Percentiles rank a stretch among this genome's conserved stretches.
phyloP scores from a whole-genome alignment of 2,113 vertebrate genomes.

The Dipodomys stephensi region DNA sequence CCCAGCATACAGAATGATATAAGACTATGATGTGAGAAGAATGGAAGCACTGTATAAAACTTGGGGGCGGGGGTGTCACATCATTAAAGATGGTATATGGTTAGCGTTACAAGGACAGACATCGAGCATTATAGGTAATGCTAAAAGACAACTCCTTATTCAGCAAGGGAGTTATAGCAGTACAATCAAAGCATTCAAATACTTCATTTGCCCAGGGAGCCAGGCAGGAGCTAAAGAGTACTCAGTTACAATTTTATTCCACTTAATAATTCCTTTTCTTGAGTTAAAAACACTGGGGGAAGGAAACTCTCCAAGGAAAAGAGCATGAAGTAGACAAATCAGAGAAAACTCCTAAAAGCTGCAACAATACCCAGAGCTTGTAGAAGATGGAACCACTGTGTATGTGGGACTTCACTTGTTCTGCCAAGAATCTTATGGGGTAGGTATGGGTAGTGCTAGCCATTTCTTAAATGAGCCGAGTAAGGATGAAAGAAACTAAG shows the following conservation, averaged over 20 bases:
- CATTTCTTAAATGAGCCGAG: neutral
- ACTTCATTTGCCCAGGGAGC: neutral
- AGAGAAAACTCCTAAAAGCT: conserved; percentile 19
- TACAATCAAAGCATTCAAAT: neutral
- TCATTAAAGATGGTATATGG: neutral
- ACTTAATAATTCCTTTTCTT: neutral
- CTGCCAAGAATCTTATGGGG: neutral
- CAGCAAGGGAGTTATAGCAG: neutral
- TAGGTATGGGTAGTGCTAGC: neutral
- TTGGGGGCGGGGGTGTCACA: neutral
- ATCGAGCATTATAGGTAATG: neutral
- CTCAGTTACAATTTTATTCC: conserved; percentile 39
- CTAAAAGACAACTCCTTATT: conserved; percentile 23
- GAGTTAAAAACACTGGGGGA: neutral
- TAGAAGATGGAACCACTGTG: neutral
- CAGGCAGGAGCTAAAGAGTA: neutral
- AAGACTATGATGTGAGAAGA: neutral
- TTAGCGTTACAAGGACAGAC: neutral
- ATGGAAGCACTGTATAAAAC: conserved; percentile 5
- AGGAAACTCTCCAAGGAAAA: conserved; percentile 57
- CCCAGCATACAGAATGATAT: neutral
- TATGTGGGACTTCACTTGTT: neutral
- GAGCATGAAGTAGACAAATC: neutral
- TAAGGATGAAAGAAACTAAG: neutral
- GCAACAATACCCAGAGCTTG: neutral